These are phyloP conservation scores for Melinaea menophilus DNA, from an alignment of 2,888 invertebrate species.

Conservation along the genomic window DNA sequence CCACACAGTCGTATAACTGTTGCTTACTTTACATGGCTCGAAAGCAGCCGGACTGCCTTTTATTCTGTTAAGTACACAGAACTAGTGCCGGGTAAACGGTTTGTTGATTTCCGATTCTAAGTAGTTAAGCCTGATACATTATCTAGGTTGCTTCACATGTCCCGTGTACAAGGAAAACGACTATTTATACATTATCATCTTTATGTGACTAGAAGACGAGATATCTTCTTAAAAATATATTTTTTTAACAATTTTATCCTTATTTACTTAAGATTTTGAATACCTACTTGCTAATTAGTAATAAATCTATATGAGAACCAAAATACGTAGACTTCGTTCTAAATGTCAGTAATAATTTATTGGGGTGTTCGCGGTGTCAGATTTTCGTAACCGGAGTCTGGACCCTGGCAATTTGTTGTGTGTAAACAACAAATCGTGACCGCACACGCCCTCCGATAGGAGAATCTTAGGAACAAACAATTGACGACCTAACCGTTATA, in stretches of 20 bases:
- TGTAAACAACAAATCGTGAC: slow-evolving; percentile 74
- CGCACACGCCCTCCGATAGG: slow-evolving; percentile 57
- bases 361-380: slow-evolving; percentile 46
- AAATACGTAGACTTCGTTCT: slow-evolving; percentile 18
- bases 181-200: no score
- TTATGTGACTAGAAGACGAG: no score
- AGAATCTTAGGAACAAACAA: slow-evolving; percentile 56
- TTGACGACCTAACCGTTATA: slow-evolving; percentile 68
- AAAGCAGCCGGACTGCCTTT: slow-evolving; percentile 37
- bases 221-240: no score
- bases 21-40: slow-evolving; percentile 40
- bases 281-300: no score
- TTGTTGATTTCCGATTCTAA: slow-evolving; percentile 14
- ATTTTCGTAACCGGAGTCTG: slow-evolving; percentile 45
- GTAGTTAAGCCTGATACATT: neutral
- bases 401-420: slow-evolving; percentile 65
- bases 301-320: slow-evolving; percentile 7
- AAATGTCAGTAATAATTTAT: slow-evolving; percentile 34
- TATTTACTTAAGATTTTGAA: no score
- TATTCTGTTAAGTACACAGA: slow-evolving; percentile 26
- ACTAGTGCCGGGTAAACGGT: slow-evolving; percentile 14
- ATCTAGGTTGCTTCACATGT: neutral
- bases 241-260: no score
- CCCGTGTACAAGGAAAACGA: no score
- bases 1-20: slow-evolving; percentile 49